A percentile compares a stretch with the other conserved stretches of the same genome.
Evolutionary conservation across 2,888 invertebrate genomes (phyloP).

Genomic region (Rhodophaea formosa): DNA sequence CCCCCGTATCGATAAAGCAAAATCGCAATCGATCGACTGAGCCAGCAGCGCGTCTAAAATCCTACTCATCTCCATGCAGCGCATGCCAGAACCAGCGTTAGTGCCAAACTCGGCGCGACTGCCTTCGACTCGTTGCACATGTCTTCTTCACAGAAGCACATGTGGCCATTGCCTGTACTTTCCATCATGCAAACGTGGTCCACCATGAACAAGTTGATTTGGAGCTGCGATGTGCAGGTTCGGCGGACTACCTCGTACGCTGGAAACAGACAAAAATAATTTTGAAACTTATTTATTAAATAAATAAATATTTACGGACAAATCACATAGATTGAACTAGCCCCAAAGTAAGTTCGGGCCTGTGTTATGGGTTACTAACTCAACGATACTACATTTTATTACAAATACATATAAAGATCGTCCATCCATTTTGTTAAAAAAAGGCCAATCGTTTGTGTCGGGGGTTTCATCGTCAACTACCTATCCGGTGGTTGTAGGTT

Average conservation of each 20-base stretch:
- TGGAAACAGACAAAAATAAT: conserved; percentile 66
- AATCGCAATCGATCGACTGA: conserved; percentile 43
- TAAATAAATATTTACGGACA: too few relatives aligned
- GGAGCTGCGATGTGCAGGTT: conserved; percentile 95
- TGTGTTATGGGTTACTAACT: too few relatives aligned
- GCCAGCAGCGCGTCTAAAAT: conserved; percentile 43
- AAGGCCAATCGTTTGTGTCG: too few relatives aligned
- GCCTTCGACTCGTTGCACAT: conserved; percentile 87
- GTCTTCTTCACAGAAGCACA: conserved; percentile 99
- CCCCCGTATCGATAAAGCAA: conserved; percentile 24
- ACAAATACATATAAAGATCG: too few relatives aligned
- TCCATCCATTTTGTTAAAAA: too few relatives aligned
- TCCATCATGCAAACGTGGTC: conserved; percentile 99
- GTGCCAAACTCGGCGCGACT: conserved; percentile 50
- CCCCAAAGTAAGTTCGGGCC: too few relatives aligned
- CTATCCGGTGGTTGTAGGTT: too few relatives aligned
- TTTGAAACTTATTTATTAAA: neutral
- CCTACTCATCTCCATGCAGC: conserved; percentile 71
- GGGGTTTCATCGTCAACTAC: too few relatives aligned
- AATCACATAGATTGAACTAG: too few relatives aligned
- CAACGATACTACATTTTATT: too few relatives aligned
- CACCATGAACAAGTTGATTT: conserved; percentile 98
- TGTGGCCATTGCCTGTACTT: conserved; percentile 98
- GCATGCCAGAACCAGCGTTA: conserved; percentile 61
- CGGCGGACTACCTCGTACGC: conserved; percentile 94